Conservation (phyloP, 2,797 vertebrate genomes). For the Craterocephalus amniculus region DNA sequence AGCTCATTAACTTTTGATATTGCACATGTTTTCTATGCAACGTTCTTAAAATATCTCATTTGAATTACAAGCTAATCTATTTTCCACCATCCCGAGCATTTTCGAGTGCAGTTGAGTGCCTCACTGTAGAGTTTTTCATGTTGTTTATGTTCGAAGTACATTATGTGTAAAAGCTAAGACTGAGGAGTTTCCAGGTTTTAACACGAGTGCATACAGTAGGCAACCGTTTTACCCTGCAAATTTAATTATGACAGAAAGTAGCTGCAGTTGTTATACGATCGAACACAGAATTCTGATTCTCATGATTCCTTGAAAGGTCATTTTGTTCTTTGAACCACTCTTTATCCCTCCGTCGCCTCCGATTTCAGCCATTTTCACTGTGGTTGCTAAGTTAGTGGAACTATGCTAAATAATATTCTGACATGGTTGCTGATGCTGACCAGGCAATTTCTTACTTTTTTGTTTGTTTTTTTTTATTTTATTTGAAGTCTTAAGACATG, state of each 20-base stretch:
- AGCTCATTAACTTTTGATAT: conserved; percentile 55
- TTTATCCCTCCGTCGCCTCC: conserved; percentile 33
- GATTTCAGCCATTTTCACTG: conserved; percentile 67
- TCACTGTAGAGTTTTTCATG: conserved; percentile 22
- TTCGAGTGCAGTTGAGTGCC: conserved; percentile 61
- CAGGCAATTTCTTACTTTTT: conserved; percentile 42
- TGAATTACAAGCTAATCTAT: conserved; percentile 11
- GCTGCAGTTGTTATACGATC: conserved; percentile 12
- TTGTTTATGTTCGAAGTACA: conserved; percentile 50
- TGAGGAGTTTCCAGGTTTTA: conserved; percentile 38
- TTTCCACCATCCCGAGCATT: conserved; percentile 29
- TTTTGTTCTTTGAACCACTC: conserved; percentile 55
- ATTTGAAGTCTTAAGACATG: conserved; percentile 35
- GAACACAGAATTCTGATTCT: conserved; percentile 14
- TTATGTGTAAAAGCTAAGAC: conserved; percentile 34
- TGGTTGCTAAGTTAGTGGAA: conserved; percentile 60
- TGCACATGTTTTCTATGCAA: conserved; percentile 22
- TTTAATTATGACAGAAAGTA: conserved; percentile 20
- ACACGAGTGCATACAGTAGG: conserved; percentile 14
- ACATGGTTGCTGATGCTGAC: conserved; percentile 71
- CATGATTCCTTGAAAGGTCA: conserved; percentile 3
- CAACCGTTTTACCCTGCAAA: conserved; percentile 11
- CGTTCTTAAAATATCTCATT: conserved; percentile 46
- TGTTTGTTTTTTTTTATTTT: conserved; percentile 24
- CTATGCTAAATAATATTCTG: conserved; percentile 57